These are phyloP conservation scores for Anser brachyrhynchus DNA, from an alignment of 2,113 vertebrate genomes.

Conservation along the genomic window DNA sequence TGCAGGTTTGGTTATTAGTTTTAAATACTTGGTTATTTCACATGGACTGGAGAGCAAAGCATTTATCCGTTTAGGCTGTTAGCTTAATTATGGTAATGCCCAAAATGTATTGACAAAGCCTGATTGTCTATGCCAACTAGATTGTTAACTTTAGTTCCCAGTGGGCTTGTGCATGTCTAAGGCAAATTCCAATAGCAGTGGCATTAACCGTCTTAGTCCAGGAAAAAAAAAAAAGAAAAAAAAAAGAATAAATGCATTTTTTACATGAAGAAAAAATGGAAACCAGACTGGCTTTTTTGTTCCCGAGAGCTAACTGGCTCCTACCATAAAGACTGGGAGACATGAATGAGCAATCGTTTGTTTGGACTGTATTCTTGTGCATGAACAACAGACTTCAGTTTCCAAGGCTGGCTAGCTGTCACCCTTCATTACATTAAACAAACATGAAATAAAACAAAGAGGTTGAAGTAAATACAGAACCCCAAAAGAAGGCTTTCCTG, in stretches of 20 bases:
- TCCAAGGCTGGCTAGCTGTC: not conserved
- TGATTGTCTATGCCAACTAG: not conserved
- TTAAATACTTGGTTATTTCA: constrained; percentile 11
- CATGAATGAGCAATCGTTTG: not conserved
- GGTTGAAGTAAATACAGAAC: not conserved
- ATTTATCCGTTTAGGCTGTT: constrained; percentile 6
- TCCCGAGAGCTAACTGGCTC: not conserved
- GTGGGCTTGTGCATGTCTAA: not conserved
- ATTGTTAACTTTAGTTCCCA: not conserved
- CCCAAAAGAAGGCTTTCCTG: not conserved
- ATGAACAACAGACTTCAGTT: not conserved
- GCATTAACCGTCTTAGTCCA: not conserved
- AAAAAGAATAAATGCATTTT: too few relatives aligned
- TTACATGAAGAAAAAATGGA: not conserved
- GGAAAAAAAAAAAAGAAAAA: not conserved
- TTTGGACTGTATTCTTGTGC: not conserved
- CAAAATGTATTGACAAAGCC: not conserved
- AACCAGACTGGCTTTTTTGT: not conserved
- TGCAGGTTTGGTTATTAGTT: not conserved
- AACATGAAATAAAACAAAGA: not conserved
- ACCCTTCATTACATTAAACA: not conserved
- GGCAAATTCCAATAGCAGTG: not conserved
- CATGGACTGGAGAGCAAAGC: not conserved
- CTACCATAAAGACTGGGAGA: not conserved
- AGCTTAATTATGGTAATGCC: not conserved